A percentile compares a stretch with the other conserved stretches of the same genome.
Evolutionary conservation across 2,888 invertebrate species (phyloP).

Genomic region (Cheilosia pagana): DNA sequence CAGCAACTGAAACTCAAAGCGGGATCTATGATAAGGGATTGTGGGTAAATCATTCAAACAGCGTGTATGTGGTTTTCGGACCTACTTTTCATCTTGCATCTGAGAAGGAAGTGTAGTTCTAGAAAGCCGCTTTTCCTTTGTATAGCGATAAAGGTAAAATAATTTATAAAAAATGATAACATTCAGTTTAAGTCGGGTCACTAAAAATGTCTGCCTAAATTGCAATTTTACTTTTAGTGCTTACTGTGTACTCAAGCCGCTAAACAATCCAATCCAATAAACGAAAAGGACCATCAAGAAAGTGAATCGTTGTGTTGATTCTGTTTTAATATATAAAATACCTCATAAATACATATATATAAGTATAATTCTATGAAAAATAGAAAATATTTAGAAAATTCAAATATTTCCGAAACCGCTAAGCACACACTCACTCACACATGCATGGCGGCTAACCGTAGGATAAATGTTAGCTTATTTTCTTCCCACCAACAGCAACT

Average conservation of each 20-base stretch:
- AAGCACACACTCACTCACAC: constrained; percentile 18
- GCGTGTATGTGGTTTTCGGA: no score
- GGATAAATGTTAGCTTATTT: constrained; percentile 49
- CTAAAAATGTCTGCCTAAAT: no score
- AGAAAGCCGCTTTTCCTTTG: no score
- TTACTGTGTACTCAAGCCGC: constrained; percentile 1
- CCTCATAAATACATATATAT: neutral
- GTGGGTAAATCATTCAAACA: no score
- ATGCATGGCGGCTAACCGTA: constrained; percentile 15
- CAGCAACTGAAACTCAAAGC: no score
- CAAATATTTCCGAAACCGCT: constrained; percentile 9
- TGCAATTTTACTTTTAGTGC: constrained; percentile 5
- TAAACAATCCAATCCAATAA: constrained; percentile 25
- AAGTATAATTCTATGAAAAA: constrained; percentile 5
- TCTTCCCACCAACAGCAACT: constrained; percentile 38
- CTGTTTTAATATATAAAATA: constrained; percentile 9
- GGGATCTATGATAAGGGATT: no score
- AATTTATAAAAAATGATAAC: no score
- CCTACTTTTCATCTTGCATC: no score
- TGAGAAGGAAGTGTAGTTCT: no score
- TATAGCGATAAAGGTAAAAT: no score
- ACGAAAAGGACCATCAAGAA: constrained; percentile 17
- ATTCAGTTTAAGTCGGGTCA: no score
- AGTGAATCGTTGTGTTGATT: constrained; percentile 5
- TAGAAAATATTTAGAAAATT: constrained; percentile 1